phyloP scores from a whole-genome alignment of 92 coral and sea anemone species.

The Epizoanthus scotinus region DNA sequence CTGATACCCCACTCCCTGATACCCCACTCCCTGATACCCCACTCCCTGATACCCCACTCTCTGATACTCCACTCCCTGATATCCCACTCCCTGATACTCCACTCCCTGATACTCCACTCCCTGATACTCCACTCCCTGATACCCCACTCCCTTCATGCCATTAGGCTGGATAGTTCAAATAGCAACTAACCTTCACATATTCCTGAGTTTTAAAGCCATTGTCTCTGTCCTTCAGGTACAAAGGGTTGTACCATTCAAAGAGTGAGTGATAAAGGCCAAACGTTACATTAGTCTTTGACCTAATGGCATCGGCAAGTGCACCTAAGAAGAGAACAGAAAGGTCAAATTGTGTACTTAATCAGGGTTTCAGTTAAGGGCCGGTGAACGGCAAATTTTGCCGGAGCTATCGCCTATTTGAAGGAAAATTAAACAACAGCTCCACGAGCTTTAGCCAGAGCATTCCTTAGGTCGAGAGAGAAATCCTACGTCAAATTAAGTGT shows the following conservation, averaged over 20 bases:
- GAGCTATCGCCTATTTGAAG: too few species aligned
- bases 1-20: not conserved
- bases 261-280: constrained; percentile 96
- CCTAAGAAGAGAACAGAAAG: constrained; percentile 46
- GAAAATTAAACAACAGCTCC: too few species aligned
- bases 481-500: too few species aligned
- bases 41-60: too few species aligned
- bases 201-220: constrained; percentile 75
- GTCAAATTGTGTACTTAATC: not conserved
- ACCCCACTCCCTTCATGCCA: not conserved
- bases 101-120: not conserved
- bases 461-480: too few species aligned
- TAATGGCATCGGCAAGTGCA: constrained; percentile 83
- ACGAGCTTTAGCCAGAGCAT: too few species aligned
- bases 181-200: constrained; percentile 69
- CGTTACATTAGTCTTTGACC: constrained; percentile 64
- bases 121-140: not conserved
- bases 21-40: not conserved
- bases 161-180: not conserved
- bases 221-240: constrained; percentile 70
- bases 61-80: too few species aligned
- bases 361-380: too few species aligned
- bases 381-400: too few species aligned
- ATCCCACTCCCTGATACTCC: too few species aligned
- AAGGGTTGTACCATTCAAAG: constrained; percentile 95